Evolutionary conservation across 2,888 invertebrate genomes (phyloP).

Genomic region (Onchidella celtica): DNA sequence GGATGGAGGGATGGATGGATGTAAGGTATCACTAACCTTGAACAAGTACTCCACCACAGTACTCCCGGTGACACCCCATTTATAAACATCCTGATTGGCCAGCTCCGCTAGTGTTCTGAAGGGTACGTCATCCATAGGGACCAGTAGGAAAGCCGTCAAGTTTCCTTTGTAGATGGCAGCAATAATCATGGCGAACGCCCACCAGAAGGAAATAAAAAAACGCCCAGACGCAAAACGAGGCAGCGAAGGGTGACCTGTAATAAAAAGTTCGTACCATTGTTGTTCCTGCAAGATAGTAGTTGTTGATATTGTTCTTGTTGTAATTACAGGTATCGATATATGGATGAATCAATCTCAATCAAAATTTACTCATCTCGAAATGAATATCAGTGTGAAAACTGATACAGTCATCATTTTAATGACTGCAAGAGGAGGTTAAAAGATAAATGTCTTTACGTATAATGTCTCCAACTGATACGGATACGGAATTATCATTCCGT

Average conservation of each 20-base stretch:
- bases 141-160: constrained; percentile 74
- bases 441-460: too few species aligned
- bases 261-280: too few species aligned
- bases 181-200: constrained; percentile 67
- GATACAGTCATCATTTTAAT: too few species aligned
- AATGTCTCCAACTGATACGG: too few species aligned
- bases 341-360: too few species aligned
- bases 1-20: neutral
- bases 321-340: too few species aligned
- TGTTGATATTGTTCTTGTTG: too few species aligned
- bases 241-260: constrained; percentile 59
- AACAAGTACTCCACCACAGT: constrained; percentile 66
- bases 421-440: too few species aligned
- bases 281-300: too few species aligned
- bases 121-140: constrained; percentile 65
- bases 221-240: constrained; percentile 63
- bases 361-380: too few species aligned
- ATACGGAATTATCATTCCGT: too few species aligned
- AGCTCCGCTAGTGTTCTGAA: constrained; percentile 67
- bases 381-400: too few species aligned
- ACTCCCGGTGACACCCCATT: constrained; percentile 65
- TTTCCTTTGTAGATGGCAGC: constrained; percentile 74
- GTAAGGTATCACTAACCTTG: constrained; percentile 55
- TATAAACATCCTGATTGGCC: constrained; percentile 60
- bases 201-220: constrained; percentile 65